A percentile compares a stretch with the other conserved stretches of the same genome.
Conservation (phyloP, 1,140 invertebrate species). For the Aphaenogaster ashmeadi region DNA sequence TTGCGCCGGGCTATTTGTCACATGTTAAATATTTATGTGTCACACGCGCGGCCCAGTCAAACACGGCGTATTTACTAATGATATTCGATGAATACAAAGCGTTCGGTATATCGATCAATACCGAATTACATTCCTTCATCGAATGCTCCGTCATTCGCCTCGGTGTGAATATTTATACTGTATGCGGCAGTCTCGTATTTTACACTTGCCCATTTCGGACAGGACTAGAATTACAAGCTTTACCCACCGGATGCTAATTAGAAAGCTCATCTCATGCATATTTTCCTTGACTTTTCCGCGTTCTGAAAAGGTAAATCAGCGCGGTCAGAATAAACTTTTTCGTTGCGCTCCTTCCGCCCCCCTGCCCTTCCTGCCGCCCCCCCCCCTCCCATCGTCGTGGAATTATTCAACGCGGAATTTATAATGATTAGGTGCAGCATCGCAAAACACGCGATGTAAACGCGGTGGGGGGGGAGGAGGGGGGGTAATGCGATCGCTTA, state of each 20-base stretch:
- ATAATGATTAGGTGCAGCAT: conserved; percentile 34
- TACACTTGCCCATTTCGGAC: conserved; percentile 27
- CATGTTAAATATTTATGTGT: conserved; percentile 30
- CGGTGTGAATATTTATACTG: conserved; percentile 45
- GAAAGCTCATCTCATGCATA: conserved; percentile 9
- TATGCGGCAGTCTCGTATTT: conserved; percentile 19
- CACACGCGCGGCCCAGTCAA: conserved; percentile 4
- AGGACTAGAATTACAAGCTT: conserved; percentile 14
- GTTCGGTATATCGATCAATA: conserved; percentile 27
- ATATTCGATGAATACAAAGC: conserved; percentile 53
- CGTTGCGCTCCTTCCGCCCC: neutral
- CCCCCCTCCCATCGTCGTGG: neutral
- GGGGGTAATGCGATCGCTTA: conserved; percentile 1
- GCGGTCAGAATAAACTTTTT: neutral
- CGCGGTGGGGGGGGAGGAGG: neutral
- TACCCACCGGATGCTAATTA: conserved; percentile 5
- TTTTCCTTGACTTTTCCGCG: neutral
- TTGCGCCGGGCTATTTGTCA: conserved; percentile 22
- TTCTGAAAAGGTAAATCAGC: neutral
- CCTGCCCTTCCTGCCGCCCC: neutral
- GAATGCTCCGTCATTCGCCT: neutral
- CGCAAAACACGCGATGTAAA: neutral
- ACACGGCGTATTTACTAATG: conserved; percentile 48
- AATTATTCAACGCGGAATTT: conserved; percentile 30
- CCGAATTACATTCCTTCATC: conserved; percentile 26